phyloP scores from a whole-genome alignment of 1,140 invertebrate species.

The Araneus ventricosus region DNA sequence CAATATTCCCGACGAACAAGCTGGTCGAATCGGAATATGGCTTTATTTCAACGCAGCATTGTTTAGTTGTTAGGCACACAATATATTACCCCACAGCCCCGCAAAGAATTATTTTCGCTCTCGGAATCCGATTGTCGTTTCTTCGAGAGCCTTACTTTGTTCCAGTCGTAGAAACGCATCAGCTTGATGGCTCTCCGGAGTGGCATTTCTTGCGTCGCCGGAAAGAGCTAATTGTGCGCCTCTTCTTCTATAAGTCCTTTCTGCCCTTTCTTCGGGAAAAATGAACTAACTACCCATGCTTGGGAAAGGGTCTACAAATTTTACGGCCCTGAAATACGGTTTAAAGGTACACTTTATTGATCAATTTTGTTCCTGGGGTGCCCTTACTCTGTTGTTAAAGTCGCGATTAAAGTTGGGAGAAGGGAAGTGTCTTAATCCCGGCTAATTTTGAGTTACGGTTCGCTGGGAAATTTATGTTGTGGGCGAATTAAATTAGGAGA shows the following conservation, averaged over 20 bases:
- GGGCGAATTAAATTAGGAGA: too few relatives aligned
- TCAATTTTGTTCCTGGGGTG: neutral
- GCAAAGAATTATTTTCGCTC: neutral
- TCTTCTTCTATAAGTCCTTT: neutral
- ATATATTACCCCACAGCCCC: too few relatives aligned
- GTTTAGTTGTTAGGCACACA: too few relatives aligned
- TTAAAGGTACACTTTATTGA: neutral
- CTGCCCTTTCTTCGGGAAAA: neutral
- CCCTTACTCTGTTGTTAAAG: too few relatives aligned
- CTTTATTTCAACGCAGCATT: too few relatives aligned
- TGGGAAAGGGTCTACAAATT: conserved; percentile 1
- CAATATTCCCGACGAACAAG: too few relatives aligned
- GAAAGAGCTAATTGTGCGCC: neutral
- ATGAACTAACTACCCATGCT: neutral
- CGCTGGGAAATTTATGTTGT: too few relatives aligned
- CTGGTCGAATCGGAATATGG: too few relatives aligned
- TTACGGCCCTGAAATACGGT: neutral
- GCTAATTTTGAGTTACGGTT: too few relatives aligned
- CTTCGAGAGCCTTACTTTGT: neutral
- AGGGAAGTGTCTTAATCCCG: too few relatives aligned
- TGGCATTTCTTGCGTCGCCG: neutral
- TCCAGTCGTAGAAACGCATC: neutral
- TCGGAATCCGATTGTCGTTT: neutral
- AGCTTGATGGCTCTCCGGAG: neutral
- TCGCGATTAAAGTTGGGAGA: too few relatives aligned